Conservation (phyloP, 2,888 invertebrate genomes). For the Myathropa florea region DNA sequence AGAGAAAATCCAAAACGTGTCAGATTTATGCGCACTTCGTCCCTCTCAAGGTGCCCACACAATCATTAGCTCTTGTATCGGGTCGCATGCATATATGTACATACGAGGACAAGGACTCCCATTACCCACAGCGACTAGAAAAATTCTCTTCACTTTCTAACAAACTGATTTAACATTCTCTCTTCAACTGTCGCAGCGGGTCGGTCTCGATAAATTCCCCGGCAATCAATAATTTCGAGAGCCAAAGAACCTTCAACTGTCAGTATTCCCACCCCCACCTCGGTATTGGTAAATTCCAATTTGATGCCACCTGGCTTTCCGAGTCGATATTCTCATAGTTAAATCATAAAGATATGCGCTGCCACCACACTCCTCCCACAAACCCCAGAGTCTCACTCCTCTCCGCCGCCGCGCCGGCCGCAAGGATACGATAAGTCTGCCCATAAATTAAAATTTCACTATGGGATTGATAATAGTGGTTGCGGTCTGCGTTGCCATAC, state of each 20-base stretch:
- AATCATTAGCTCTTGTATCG: too few species aligned
- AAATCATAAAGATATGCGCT: slow-evolving; percentile 28
- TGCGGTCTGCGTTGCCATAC: slow-evolving; percentile 14
- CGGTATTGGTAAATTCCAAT: slow-evolving; percentile 10
- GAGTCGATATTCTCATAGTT: slow-evolving; percentile 46
- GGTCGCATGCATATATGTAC: too few species aligned
- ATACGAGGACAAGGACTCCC: too few species aligned
- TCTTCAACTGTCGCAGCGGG: background rate
- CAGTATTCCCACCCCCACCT: slow-evolving; percentile 2
- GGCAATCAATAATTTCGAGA: slow-evolving; percentile 29
- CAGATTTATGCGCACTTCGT: too few species aligned
- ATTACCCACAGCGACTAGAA: too few species aligned
- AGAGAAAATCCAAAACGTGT: too few species aligned
- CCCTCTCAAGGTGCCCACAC: too few species aligned
- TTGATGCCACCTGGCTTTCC: slow-evolving; percentile 35
- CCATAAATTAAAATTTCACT: slow-evolving; percentile 41
- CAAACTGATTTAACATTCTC: background rate
- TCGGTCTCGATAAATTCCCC: background rate
- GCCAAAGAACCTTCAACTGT: slow-evolving; percentile 38
- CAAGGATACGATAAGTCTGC: slow-evolving; percentile 27
- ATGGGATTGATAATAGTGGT: slow-evolving; percentile 19
- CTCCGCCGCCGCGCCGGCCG: background rate
- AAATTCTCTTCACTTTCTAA: background rate
- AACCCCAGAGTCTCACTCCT: background rate
- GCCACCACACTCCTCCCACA: background rate